Evolutionary conservation across 2,113 vertebrate genomes (phyloP), one percentile per base, ranked within the genome.

Genomic region (Desmodus rotundus): DNA sequence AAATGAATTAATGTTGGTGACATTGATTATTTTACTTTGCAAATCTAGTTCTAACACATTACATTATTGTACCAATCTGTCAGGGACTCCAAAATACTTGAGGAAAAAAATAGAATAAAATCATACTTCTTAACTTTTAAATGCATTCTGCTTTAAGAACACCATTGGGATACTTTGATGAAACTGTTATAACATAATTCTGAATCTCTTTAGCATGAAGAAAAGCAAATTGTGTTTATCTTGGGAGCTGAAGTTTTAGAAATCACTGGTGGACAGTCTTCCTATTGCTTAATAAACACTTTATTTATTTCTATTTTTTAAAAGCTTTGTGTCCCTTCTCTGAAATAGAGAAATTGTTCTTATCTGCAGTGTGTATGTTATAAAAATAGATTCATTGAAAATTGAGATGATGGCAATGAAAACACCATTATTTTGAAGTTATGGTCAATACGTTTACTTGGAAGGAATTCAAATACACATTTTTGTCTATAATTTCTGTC

Each of bases 211-310:
- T 93, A 86, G 31, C 38, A 82, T 61, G 68, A 91, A 91, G 82
- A 58, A 88, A 95, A 94, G 67, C 24, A 89, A 95, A 89, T 67
- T 93, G 63, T 80, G 94, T 90, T 78, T 82, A 77, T 61, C 54
- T 90, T 73, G 45, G 80, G 58, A 92, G 7, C 4, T 61, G 47
- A 89, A 89, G 78, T 83, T 33, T 74, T 92, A 87, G 70, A 33
- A 74, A 88, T 78, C 89, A 89, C 52, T 68, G 12, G 20, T 92
- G 54, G 78, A 93, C 45, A 61, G 67, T 2, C 19, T 97, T 96
- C 87, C 47, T 84, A 11, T 65, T 50, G 20, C 38, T 50, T 80
- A 92, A 81, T 89, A 31, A 76, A 28, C 7, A 47, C 26, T 63
- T 90, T 47, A 31, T 65, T 82, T 61, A 73, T 45, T 10, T 2